Percentiles rank a stretch among this genome's conserved stretches.
Conservation (phyloP, 2,797 vertebrate genomes). For the Coilia nasus region DNA sequence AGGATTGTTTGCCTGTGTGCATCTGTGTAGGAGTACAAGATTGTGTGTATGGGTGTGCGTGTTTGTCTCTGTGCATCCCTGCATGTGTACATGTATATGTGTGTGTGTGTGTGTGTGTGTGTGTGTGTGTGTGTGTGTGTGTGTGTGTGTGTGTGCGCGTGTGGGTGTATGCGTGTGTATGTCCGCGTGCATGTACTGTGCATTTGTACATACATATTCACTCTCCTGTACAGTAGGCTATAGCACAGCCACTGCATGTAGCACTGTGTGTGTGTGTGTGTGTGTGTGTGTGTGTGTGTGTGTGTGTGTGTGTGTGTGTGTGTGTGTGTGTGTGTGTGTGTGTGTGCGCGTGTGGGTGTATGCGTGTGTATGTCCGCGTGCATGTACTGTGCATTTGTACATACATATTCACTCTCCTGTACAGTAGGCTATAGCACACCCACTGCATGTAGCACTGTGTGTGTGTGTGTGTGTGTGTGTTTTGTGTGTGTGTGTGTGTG, state of each 20-base stretch:
- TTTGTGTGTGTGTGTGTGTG: constrained; percentile 22
- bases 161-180: constrained; percentile 24
- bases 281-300: too few relatives aligned
- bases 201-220: too few relatives aligned
- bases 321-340: too few relatives aligned
- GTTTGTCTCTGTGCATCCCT: neutral
- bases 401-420: too few relatives aligned
- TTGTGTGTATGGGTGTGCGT: neutral
- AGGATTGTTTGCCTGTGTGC: neutral
- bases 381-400: neutral
- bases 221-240: too few relatives aligned
- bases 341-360: constrained; percentile 27
- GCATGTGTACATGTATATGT: neutral
- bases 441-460: too few relatives aligned
- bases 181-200: neutral
- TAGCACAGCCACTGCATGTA: too few relatives aligned
- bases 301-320: too few relatives aligned
- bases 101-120: neutral
- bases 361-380: constrained; percentile 31
- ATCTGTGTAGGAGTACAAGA: neutral
- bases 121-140: neutral
- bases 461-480: too few relatives aligned
- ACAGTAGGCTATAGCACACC: too few relatives aligned
- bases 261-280: too few relatives aligned
- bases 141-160: constrained; percentile 15